These are phyloP conservation scores for Lepidurus packardi DNA, from an alignment of 1,140 invertebrate genomes.

Conservation along the genomic window DNA sequence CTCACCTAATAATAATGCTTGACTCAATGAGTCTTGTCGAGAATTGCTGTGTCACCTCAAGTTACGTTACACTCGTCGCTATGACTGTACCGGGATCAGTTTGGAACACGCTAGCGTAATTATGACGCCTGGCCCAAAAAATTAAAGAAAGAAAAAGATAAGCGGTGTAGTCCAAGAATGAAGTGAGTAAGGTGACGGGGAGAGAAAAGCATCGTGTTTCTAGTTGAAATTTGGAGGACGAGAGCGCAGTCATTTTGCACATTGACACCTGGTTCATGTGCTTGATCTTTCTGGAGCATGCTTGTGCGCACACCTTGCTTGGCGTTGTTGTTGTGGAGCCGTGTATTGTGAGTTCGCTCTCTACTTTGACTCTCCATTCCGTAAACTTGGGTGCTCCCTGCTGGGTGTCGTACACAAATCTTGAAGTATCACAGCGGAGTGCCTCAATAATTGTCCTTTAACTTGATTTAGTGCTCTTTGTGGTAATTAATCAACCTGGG, in stretches of 20 bases:
- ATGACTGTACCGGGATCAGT: neutral
- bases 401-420: neutral
- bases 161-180: neutral
- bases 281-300: slow-evolving; percentile 15
- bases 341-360: neutral
- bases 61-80: neutral
- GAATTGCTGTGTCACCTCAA: neutral
- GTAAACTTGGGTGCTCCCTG: neutral
- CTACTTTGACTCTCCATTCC: neutral
- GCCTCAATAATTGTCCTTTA: neutral
- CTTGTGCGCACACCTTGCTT: slow-evolving; percentile 10
- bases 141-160: neutral
- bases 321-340: neutral
- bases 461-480: neutral
- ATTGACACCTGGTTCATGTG: slow-evolving; percentile 18
- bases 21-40: too few relatives aligned
- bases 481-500: neutral
- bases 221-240: neutral
- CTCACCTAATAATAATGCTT: too few relatives aligned
- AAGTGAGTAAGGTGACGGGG: neutral
- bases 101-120: neutral
- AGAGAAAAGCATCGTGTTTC: neutral
- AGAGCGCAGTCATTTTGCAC: neutral
- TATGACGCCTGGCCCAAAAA: neutral
- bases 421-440: neutral